Base-by-base conservation (phyloP, 2,888 invertebrate genomes). In the Blomia tropicalis region DNA sequence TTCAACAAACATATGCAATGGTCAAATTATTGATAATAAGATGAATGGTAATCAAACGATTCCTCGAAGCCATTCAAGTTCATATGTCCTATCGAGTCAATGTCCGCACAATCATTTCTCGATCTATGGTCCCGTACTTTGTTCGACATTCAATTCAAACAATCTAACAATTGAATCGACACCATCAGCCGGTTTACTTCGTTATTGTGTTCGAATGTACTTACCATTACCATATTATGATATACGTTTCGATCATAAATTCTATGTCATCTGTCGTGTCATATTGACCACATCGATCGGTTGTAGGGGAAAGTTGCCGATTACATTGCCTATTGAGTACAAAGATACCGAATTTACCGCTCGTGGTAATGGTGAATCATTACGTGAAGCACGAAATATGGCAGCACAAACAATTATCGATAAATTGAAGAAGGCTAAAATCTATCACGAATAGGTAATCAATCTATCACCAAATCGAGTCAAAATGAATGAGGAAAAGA, bases 101-200 rank as follows among this genome's bases (percentile, higher is more conserved):
- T 56, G 56, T 56, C 56, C 4, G 23, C 56, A 56, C 29, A 56
- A 56, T 36, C 56, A 56, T 25, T 56, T 56, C 19, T 56, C 56
- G 1, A 29, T 56, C 25, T 56, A 56, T 36, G 56, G 56, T 14
- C 56, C 56, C 25, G 29, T 56, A 29, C 36, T 56, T n/a, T 56
- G 56, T 36, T 27, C 25, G 14, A 22, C 31, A 22, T 11, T 19
- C 2, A 25, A n/a, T 30, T 22, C 11, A 14, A 27, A 23, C 19
- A 56, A 3, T 56, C 2, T 30, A 5, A 56, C 56, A 19, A 56
- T 56, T 5, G 56, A 56, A 31, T 2, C 56, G 14, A 56, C 25
- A n/a, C 56, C 56, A 31, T 4, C 32, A n/a, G 56, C 56, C 11
- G 29, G 11, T 19, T 25, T 56, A 36, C 29, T 56, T 27, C 25